Evolutionary conservation across 2,888 invertebrate species (phyloP), one percentile per base, ranked within the genome.

Genomic region (Drosophila subquinaria): DNA sequence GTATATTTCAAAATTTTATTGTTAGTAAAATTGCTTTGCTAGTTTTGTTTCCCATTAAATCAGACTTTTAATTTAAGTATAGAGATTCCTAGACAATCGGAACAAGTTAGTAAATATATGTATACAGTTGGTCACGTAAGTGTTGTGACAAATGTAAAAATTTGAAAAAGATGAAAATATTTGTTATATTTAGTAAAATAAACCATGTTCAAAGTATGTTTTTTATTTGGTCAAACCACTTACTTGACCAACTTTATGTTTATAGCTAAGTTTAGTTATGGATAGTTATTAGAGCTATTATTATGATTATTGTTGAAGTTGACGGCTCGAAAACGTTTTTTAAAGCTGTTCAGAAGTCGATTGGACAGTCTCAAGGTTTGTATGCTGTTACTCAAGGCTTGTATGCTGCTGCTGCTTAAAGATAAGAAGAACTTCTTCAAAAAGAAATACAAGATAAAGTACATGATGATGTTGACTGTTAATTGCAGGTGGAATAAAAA

Each of bases 301-400:
- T 13, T 35, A 36, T 27, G 38, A 30, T 35, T 35, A 57, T 66
- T 56, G 20, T 50, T 73, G 43, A 53, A 68, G 45, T 71, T 67
- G 40, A 56, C 55, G 63, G 51, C 53, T 20, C 63, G 63, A 10
- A 74, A 79, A 57, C 81, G 87, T 62, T 82, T 82, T 66, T 79
- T 87, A 69, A 90, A 88, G 84, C 88, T 90, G 82, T 81, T 84
- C 69, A 88, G 82, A 35, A 90, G 76, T 61, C 89, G 88, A 79
- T 87, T 88, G 53, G 84, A 81, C 64, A 84, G 71, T 80, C 79
- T 84, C 79, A 80, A 76, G 61, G 81, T 76, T 61, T 60, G 68
- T 52, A 64, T 60, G 79, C 67, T 75, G 78, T 62, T 74, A 45
- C 59, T 42, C 56, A 77, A 52, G 36, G 59, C 57, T 55, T 23